Evolutionary conservation across 2,113 vertebrate genomes (phyloP).

Genomic region (Trinectes maculatus): DNA sequence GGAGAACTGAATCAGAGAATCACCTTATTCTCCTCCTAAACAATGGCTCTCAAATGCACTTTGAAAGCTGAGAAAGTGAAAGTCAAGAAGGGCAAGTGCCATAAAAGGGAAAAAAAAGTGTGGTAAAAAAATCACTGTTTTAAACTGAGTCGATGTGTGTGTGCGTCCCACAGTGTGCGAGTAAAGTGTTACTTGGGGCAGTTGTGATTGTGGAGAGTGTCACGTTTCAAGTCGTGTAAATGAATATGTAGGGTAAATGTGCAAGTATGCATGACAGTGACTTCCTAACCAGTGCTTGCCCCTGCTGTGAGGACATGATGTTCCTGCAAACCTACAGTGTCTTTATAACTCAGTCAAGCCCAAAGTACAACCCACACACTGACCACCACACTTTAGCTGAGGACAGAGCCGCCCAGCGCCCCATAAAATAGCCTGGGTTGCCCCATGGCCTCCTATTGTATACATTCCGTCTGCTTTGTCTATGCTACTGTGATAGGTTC

Average conservation of each 20-base stretch:
- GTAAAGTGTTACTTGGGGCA: neutral
- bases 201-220: conserved; percentile 2
- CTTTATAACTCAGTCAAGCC: conserved; percentile 56
- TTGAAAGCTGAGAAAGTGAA: neutral
- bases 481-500: conserved; percentile 74
- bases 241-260: conserved; percentile 47
- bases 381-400: conserved; percentile 53
- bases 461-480: conserved; percentile 78
- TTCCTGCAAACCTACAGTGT: conserved; percentile 59
- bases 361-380: conserved; percentile 54
- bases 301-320: conserved; percentile 58
- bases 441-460: conserved; percentile 74
- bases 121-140: no score
- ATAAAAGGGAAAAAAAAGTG: neutral
- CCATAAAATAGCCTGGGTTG: conserved; percentile 52
- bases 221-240: conserved; percentile 34
- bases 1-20: conserved; percentile 17
- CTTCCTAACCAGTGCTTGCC: conserved; percentile 46
- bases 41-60: neutral
- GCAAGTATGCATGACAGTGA: conserved; percentile 44
- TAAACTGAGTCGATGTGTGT: neutral
- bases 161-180: neutral
- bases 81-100: conserved; percentile 6
- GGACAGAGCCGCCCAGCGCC: conserved; percentile 46
- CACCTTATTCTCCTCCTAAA: neutral